These are phyloP conservation scores for Dorcus hopei DNA, from an alignment of 2,888 invertebrate genomes.

Conservation along the genomic window DNA sequence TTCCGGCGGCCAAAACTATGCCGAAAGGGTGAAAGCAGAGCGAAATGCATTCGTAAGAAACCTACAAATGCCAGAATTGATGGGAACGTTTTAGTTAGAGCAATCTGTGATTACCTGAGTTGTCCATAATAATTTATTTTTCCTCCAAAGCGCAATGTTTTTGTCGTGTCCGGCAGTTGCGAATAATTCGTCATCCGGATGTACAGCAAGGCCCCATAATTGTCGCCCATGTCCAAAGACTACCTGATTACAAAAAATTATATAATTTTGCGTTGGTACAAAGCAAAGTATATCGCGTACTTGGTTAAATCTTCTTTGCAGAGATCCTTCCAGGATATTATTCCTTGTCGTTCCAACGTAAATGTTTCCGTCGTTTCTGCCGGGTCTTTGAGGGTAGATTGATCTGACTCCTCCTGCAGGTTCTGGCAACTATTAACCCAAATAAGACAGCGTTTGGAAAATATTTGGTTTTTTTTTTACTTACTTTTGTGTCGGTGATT, in stretches of 20 bases:
- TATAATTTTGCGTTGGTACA: not conserved
- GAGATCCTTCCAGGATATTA: conserved; percentile 84
- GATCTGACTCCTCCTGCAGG: conserved; percentile 85
- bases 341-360: conserved; percentile 89
- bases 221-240: conserved; percentile 87
- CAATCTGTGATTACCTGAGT: conserved; percentile 60
- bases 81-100: not conserved
- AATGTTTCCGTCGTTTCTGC: conserved; percentile 84
- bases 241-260: conserved; percentile 52
- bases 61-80: conserved; percentile 48
- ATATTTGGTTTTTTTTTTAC: conserved; percentile 10
- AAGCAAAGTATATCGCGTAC: conserved; percentile 42
- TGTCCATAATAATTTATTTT: conserved; percentile 83
- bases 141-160: conserved; percentile 86
- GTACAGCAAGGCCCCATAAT: conserved; percentile 83
- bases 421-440: conserved; percentile 67
- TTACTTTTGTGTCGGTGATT: conserved; percentile 84
- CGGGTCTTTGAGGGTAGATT: conserved; percentile 84
- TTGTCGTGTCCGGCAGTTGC: conserved; percentile 91
- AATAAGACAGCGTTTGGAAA: conserved; percentile 17
- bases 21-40: conserved; percentile 86
- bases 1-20: conserved; percentile 82
- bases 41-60: conserved; percentile 84
- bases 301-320: conserved; percentile 84
- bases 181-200: conserved; percentile 87